These are phyloP conservation scores for Melanostoma mellinum DNA, from an alignment of 2,888 invertebrate genomes.

Conservation along the genomic window DNA sequence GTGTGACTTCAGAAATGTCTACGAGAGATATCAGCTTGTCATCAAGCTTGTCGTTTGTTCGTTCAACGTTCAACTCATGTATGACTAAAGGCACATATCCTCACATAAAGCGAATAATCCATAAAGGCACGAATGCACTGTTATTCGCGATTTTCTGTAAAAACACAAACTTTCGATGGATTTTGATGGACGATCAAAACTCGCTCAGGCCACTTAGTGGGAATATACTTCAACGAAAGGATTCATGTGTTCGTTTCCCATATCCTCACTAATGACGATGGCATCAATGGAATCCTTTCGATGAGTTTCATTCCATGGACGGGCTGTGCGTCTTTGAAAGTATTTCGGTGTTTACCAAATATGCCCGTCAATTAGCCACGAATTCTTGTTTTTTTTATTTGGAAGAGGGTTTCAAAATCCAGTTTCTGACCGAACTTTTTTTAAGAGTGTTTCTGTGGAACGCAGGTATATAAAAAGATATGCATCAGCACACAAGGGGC, in stretches of 20 bases:
- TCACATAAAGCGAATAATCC: slow-evolving; percentile 30
- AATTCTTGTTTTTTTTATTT: slow-evolving; percentile 40
- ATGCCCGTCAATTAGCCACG: slow-evolving; percentile 64
- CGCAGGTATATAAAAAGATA: slow-evolving; percentile 46
- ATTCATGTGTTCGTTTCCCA: slow-evolving; percentile 37
- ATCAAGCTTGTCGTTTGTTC: slow-evolving; percentile 53
- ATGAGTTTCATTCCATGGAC: not conserved
- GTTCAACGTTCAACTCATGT: slow-evolving; percentile 49
- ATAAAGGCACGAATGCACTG: slow-evolving; percentile 14
- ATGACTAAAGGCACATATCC: not conserved
- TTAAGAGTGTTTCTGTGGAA: not conserved
- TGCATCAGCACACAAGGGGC: slow-evolving; percentile 35
- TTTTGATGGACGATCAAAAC: slow-evolving; percentile 27
- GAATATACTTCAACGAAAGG: slow-evolving; percentile 18
- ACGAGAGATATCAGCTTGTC: slow-evolving; percentile 49
- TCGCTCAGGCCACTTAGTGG: not conserved
- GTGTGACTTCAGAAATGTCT: slow-evolving; percentile 44
- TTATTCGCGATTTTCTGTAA: slow-evolving; percentile 34
- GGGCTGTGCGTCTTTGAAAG: slow-evolving; percentile 49
- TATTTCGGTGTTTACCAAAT: slow-evolving; percentile 56
- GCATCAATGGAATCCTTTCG: slow-evolving; percentile 57
- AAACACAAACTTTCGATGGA: not conserved
- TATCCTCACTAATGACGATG: slow-evolving; percentile 49
- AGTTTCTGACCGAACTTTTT: slow-evolving; percentile 35
- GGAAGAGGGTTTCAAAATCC: slow-evolving; percentile 28